A percentile compares a stretch with the other conserved stretches of the same genome.
These are phyloP conservation scores for Ectropis grisescens DNA, from an alignment of 1,140 invertebrate genomes.

Conservation along the genomic window DNA sequence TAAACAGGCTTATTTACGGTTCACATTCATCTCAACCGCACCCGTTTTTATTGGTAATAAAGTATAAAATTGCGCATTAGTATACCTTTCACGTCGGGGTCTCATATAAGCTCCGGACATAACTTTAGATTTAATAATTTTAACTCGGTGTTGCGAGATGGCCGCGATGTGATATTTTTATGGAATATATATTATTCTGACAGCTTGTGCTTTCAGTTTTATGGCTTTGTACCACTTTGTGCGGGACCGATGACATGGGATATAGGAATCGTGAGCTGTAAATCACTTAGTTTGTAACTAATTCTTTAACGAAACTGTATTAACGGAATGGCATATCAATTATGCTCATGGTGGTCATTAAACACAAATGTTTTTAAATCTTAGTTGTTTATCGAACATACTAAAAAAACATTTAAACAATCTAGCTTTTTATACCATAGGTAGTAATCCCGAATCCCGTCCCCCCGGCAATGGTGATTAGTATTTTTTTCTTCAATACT, in stretches of 20 bases:
- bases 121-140: slow-evolving; percentile 52
- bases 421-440: no score
- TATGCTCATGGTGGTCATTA: no score
- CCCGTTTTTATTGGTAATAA: slow-evolving; percentile 53
- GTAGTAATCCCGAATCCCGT: no score
- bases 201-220: slow-evolving; percentile 30
- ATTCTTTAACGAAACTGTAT: no score
- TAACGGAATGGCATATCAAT: no score
- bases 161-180: slow-evolving; percentile 37
- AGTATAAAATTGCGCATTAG: slow-evolving; percentile 56
- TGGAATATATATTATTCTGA: slow-evolving; percentile 36
- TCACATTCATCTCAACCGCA: slow-evolving; percentile 29
- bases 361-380: no score
- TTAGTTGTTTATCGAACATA: no score
- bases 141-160: slow-evolving; percentile 37
- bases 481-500: no score
- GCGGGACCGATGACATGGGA: slow-evolving; percentile 4
- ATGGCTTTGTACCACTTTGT: slow-evolving; percentile 45
- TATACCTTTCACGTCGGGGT: slow-evolving; percentile 48
- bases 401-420: no score
- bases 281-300: no score
- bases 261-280: no score
- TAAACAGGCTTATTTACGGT: slow-evolving; percentile 52
- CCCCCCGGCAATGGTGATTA: no score
- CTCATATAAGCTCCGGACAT: slow-evolving; percentile 37